phyloP scores from a whole-genome alignment of 1,140 invertebrate species.

The Epicauta chinensis region DNA sequence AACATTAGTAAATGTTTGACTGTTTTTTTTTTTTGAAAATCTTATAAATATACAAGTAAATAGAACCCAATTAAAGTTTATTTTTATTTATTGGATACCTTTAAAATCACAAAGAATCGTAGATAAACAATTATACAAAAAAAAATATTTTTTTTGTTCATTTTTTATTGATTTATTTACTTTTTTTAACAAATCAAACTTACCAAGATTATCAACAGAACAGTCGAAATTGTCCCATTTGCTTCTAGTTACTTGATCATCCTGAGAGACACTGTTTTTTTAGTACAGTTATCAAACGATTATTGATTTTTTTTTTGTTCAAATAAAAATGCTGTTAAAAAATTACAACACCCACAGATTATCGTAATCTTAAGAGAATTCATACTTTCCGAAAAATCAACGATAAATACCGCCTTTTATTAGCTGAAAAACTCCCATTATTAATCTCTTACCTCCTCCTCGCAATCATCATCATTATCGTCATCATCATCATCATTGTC shows the following conservation, averaged over 20 bases:
- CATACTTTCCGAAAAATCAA: too few species aligned
- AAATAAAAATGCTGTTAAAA: constrained; percentile 17
- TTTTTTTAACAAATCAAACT: constrained; percentile 32
- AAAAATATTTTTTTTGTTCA: too few species aligned
- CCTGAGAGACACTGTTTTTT: constrained; percentile 38
- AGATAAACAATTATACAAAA: too few species aligned
- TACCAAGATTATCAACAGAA: constrained; percentile 58
- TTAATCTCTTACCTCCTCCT: constrained; percentile 38
- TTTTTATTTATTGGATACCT: too few species aligned
- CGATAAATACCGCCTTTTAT: neutral
- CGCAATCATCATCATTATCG: constrained; percentile 47
- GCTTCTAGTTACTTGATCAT: constrained; percentile 45
- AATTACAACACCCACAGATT: too few species aligned
- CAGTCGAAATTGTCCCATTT: constrained; percentile 61
- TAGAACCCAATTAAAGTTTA: too few species aligned
- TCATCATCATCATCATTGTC: constrained; percentile 36
- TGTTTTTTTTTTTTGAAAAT: constrained; percentile 1
- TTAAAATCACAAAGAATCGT: too few species aligned
- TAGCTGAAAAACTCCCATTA: neutral
- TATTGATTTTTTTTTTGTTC: constrained; percentile 5
- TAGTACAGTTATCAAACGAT: constrained; percentile 23
- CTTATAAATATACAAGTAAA: too few species aligned
- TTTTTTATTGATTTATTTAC: too few species aligned
- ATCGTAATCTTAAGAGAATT: too few species aligned
- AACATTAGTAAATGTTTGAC: neutral